Evolutionary conservation across 1,140 invertebrate genomes (phyloP), one percentile per base, ranked within the genome.

Genomic region (Lasioglossum baleicum): DNA sequence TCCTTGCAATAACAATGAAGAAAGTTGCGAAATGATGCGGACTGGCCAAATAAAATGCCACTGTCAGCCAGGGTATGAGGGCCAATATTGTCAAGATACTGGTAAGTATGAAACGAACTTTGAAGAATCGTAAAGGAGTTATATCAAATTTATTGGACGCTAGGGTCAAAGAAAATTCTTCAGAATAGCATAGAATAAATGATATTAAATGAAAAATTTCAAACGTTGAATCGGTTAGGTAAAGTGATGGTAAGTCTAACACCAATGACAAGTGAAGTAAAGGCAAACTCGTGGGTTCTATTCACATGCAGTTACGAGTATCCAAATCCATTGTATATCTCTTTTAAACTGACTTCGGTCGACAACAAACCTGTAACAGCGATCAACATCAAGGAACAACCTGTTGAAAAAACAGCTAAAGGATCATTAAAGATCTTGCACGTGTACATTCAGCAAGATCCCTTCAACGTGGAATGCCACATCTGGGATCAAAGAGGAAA

Each of bases 11-110:
- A 94, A 94, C 6, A 95, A 96, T 70, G 96, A 97, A 77, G 94
- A 96, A 69, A 95, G 94, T 63, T 99, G 98, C 88, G 93, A 93
- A 66, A 90, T 97, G 53, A 90, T 91, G 26, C 88, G 92, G 77
- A 93, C 94, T 77, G 94, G 94, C 7, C 90, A 94, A 51, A 95
- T 97, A 0, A 93, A 95, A n/a, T 98, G 98, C 90, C 93, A 96
- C 82, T 99, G 98, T 91, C 92, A 94, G 26, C 93, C 94, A 4
- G 97, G 96, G 2, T 98, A 95, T 90, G 94, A 92, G 2, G 98
- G 98, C 44, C 90, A 94, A 51, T 94, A 95, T 83, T 98, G 98
- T 91, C 95, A 96, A 80, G 67, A 87, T n/a, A 60, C 88, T 83
- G 95, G 96, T 97, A 93, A n/a, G n/a, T n/a, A n/a, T n/a, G n/a